Percentiles rank a stretch among this genome's conserved stretches.
phyloP scores from a whole-genome alignment of 2,797 vertebrate genomes.

The Telmatherina bonti region DNA sequence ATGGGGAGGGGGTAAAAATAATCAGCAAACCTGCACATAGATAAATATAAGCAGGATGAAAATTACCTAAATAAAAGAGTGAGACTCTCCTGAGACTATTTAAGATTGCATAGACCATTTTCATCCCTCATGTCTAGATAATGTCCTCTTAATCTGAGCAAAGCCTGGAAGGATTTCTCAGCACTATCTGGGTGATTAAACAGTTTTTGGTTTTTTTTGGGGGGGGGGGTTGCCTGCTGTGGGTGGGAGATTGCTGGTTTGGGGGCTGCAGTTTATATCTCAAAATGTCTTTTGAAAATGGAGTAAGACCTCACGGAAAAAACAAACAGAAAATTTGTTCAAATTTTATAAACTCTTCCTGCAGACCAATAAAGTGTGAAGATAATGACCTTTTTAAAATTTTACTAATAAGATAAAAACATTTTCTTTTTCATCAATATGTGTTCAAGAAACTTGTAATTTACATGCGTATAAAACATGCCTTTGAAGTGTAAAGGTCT shows the following conservation, averaged over 20 bases:
- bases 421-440: conserved; percentile 1
- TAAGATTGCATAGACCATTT: conserved; percentile 54
- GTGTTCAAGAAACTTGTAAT: background rate
- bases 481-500: background rate
- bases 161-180: conserved; percentile 62
- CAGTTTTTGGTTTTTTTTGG: no score
- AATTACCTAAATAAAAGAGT: conserved; percentile 43
- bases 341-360: conserved; percentile 2
- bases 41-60: conserved; percentile 38
- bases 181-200: conserved; percentile 62
- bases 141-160: conserved; percentile 66
- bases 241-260: conserved; percentile 26
- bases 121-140: conserved; percentile 58
- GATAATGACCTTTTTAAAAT: background rate
- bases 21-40: background rate
- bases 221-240: conserved; percentile 33
- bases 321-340: background rate
- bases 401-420: background rate
- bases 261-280: conserved; percentile 48
- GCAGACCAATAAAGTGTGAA: background rate
- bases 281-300: conserved; percentile 31
- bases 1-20: background rate
- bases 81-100: conserved; percentile 51
- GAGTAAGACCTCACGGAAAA: conserved; percentile 3
- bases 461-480: background rate